Evolutionary conservation across 2,888 invertebrate species (phyloP), one percentile per base, ranked within the genome.

Genomic region (Sipha maydis): DNA sequence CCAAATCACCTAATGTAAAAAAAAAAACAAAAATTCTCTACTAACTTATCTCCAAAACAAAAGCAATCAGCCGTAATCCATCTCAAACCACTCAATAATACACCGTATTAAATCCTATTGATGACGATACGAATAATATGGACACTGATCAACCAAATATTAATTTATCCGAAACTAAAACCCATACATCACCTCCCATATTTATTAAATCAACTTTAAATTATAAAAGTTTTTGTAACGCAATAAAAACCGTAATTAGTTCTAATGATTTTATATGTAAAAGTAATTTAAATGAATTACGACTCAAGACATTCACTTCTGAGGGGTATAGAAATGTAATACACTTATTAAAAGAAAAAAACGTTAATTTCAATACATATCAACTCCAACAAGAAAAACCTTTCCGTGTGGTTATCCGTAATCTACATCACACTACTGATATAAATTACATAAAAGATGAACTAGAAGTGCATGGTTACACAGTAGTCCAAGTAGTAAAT

Each of bases 321-420:
- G 54, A 3, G 1, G 3, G 21, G 3, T 54, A 78, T 28, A 48
- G 78, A 31, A 78, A 78, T 21, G 19, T 78, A 34, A 56, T 54
- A 19, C 78, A n/a, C 17, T 28, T 54, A 78, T 56, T 54, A 82
- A 77, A 77, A 41, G 31, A 56, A 61, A 80, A 41, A 77, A 77
- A 77, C 4, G 28, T 31, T 8, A 25, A n/a, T 31, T 77, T 19
- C 77, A 8, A n/a, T 4, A 28, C 31, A 28, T 77, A 25, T 77
- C 31, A 56, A 19, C 56, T 56, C 7, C 56, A 7, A 56, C 56
- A 56, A 56, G 56, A 56, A 56, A 56, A 56, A 56, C 56, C 56
- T 4, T 56, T 56, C 7, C 11, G 56, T 17, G 56, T 56, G 56
- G 56, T 34, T 34, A 34, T 34, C 34, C 34, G 34, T 34, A 34